A percentile compares a stretch with the other conserved stretches of the same genome.
phyloP scores from a whole-genome alignment of 2,797 vertebrate species.

The Trachops cirrhosus region DNA sequence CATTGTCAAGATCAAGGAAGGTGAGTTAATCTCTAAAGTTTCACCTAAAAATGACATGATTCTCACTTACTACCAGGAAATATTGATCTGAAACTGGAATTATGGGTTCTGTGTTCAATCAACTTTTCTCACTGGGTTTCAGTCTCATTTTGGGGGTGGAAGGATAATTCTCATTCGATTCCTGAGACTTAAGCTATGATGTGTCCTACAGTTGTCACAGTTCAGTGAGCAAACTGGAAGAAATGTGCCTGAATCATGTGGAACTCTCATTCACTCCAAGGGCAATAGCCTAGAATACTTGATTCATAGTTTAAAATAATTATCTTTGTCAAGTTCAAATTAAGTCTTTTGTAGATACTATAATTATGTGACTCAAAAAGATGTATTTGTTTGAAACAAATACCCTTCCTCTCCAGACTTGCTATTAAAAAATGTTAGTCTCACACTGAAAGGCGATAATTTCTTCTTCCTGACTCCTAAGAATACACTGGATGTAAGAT shows the following conservation, averaged over 20 bases:
- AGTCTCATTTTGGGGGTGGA: neutral
- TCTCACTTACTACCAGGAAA: neutral
- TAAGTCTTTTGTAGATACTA: slow-evolving; percentile 38
- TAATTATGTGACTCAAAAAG: slow-evolving; percentile 41
- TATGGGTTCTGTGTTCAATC: neutral
- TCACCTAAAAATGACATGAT: neutral
- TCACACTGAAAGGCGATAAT: slow-evolving; percentile 41
- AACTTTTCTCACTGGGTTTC: neutral
- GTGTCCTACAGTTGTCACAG: neutral
- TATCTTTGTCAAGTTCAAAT: slow-evolving; percentile 60
- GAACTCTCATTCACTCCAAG: slow-evolving; percentile 10
- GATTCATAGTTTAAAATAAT: slow-evolving; percentile 62
- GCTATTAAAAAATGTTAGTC: slow-evolving; percentile 6
- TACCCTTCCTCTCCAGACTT: slow-evolving; percentile 36
- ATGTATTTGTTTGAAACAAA: slow-evolving; percentile 55
- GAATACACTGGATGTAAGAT: slow-evolving; percentile 47
- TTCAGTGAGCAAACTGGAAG: slow-evolving; percentile 30
- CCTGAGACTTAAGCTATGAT: slow-evolving; percentile 7
- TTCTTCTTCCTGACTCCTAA: slow-evolving; percentile 55
- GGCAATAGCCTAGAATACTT: slow-evolving; percentile 12
- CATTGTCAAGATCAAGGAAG: neutral
- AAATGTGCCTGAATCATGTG: neutral
- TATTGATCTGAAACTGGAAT: neutral
- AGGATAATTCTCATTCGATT: neutral
- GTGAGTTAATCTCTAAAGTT: slow-evolving; percentile 23